These are phyloP conservation scores for Drosophila sproati DNA, from an alignment of 1,140 invertebrate genomes.

Conservation along the genomic window DNA sequence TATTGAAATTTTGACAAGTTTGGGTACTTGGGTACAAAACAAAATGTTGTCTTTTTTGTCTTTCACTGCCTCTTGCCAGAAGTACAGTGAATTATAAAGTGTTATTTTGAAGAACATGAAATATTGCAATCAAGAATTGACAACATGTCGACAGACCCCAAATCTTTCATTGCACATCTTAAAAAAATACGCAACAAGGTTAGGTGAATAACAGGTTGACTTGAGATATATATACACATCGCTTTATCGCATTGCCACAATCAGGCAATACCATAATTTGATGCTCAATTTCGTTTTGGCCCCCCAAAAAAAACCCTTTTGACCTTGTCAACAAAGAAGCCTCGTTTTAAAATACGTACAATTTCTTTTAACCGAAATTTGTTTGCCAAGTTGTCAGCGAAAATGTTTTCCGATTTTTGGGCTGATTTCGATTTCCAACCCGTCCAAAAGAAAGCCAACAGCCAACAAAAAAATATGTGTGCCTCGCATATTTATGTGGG, in stretches of 20 bases:
- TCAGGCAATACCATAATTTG: conserved; percentile 64
- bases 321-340: conserved; percentile 46
- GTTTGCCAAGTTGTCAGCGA: conserved; percentile 64
- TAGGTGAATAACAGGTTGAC: background rate
- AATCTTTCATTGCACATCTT: too few relatives aligned
- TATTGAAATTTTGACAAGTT: too few relatives aligned
- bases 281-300: conserved; percentile 57
- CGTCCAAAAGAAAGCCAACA: background rate
- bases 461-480: conserved; percentile 3
- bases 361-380: conserved; percentile 51
- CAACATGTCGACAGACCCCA: background rate
- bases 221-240: conserved; percentile 13
- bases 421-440: conserved; percentile 29
- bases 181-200: too few relatives aligned
- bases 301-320: conserved; percentile 44
- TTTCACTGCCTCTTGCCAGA: too few relatives aligned
- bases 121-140: background rate
- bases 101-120: background rate
- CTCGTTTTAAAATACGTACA: conserved; percentile 25
- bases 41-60: too few relatives aligned
- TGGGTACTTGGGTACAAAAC: too few relatives aligned
- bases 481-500: conserved; percentile 44
- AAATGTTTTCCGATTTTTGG: conserved; percentile 43
- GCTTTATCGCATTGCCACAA: conserved; percentile 26
- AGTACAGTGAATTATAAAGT: too few relatives aligned